Percentiles rank a stretch among this genome's conserved stretches.
Evolutionary conservation across 1,140 invertebrate species (phyloP).

Genomic region (Caerostris darwini): DNA sequence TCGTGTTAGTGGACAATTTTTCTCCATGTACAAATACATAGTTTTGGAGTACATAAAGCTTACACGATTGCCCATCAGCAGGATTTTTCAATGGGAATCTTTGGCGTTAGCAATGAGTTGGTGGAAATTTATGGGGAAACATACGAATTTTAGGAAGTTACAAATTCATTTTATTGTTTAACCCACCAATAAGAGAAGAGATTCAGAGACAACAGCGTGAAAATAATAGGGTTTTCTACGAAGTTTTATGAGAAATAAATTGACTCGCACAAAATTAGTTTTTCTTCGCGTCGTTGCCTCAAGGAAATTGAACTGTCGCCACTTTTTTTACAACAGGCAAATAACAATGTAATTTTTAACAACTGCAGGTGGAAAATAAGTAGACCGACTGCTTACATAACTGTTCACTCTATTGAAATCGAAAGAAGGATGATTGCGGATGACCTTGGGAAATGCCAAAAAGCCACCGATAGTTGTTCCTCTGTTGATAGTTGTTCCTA

Average conservation of each 20-base stretch:
- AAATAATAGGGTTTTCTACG: slow-evolving; percentile 23
- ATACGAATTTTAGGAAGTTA: neutral
- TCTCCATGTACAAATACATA: neutral
- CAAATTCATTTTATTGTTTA: slow-evolving; percentile 31
- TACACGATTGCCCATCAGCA: neutral
- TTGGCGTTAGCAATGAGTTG: neutral
- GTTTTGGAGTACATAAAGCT: neutral
- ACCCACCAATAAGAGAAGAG: neutral
- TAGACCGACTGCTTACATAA: slow-evolving; percentile 24
- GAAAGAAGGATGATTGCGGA: slow-evolving; percentile 47
- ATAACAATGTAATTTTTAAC: slow-evolving; percentile 63
- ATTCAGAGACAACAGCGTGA: slow-evolving; percentile 9
- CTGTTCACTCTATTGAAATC: slow-evolving; percentile 41
- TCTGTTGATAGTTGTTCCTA: neutral
- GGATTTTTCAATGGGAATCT: neutral
- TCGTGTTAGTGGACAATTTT: neutral
- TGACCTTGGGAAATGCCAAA: slow-evolving; percentile 60
- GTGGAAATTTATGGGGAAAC: neutral
- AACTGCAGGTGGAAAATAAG: slow-evolving; percentile 30
- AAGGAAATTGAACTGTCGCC: slow-evolving; percentile 62
- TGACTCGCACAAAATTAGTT: slow-evolving; percentile 34
- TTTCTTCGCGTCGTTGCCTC: slow-evolving; percentile 50
- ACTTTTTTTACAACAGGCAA: slow-evolving; percentile 32
- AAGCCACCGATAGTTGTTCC: neutral
- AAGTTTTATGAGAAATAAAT: slow-evolving; percentile 45